Evolutionary conservation across 2,888 invertebrate genomes (phyloP), one percentile per base, ranked within the genome.

Genomic region (Synergus laeviventris): DNA sequence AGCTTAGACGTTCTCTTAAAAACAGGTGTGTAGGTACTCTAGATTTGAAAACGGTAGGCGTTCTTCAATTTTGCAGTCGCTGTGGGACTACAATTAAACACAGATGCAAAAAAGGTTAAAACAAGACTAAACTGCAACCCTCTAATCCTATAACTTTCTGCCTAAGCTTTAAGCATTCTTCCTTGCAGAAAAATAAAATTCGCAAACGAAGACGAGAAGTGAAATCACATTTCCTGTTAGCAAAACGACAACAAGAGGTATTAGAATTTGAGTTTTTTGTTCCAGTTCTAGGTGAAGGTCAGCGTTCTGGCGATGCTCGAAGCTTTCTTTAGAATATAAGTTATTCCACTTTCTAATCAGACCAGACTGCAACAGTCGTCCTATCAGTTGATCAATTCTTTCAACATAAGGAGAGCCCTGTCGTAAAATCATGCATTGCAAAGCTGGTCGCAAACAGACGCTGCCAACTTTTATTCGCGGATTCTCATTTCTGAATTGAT

Each of bases 1-100:
- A 84, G 74, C 42, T 60, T 62, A 62, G 62, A 62, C 18, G 12
- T 66, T 14, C 39, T n/a, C n/a, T n/a, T 38, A 73, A 56, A 70
- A 16, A 59, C 21, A 60, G 56, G 24, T 70, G 21, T 42, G 49
- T n/a, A n/a, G n/a, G n/a, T 36, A 21, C 12, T 16, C 45, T 38
- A 18, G 21, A 21, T 61, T 24, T 42, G 16, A 49, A 45, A 74
- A 49, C 31, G 73, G 21, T 49, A 24, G 36, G 56, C 75, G 56
- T 39, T 38, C 75, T 24, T 11, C 21, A 14, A 14, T 24, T 24
- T 24, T 14, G 4, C 24, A 24, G 14, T 24, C 4, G 5, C 14
- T 24, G 12, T 14, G 18, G 54, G 11, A 18, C 9, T 49, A 18
- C n/a, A 49, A 49, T n/a, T n/a, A 49, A 18, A 18, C 9, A 54